phyloP scores from a whole-genome alignment of 37 sponge, comb jelly and placozoan species.

The Beroe forskalii region DNA sequence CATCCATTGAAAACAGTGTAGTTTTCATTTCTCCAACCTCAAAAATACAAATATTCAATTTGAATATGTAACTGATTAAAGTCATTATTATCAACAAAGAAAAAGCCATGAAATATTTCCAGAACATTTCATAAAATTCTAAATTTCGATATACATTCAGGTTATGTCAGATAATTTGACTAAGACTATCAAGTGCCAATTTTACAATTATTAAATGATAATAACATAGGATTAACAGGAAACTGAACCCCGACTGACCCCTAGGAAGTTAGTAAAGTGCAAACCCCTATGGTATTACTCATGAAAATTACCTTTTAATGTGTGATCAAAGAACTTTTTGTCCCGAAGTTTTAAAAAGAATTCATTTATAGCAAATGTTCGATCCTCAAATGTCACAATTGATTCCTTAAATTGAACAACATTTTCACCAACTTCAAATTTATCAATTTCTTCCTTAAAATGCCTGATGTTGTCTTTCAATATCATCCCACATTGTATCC shows the following conservation, averaged over 20 bases:
- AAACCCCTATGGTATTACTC: no score
- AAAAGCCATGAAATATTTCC: no score
- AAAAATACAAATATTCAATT: background rate
- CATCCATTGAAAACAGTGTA: constrained; percentile 42
- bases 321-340: background rate
- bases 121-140: no score
- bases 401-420: background rate
- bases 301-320: constrained; percentile 31
- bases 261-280: no score
- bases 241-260: no score
- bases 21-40: constrained; percentile 49
- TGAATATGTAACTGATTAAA: no score
- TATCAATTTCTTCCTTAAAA: background rate
- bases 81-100: no score
- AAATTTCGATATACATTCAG: no score
- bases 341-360: constrained; percentile 3
- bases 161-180: no score
- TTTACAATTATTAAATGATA: no score
- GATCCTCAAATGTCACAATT: background rate
- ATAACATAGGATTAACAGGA: no score
- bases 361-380: background rate
- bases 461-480: background rate
- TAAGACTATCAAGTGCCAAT: no score
- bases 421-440: background rate
- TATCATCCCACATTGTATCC: constrained; percentile 1